A percentile compares a stretch with the other conserved stretches of the same genome.
phyloP scores from a whole-genome alignment of 2,797 vertebrate genomes.

The Leptoclinus maculatus region DNA sequence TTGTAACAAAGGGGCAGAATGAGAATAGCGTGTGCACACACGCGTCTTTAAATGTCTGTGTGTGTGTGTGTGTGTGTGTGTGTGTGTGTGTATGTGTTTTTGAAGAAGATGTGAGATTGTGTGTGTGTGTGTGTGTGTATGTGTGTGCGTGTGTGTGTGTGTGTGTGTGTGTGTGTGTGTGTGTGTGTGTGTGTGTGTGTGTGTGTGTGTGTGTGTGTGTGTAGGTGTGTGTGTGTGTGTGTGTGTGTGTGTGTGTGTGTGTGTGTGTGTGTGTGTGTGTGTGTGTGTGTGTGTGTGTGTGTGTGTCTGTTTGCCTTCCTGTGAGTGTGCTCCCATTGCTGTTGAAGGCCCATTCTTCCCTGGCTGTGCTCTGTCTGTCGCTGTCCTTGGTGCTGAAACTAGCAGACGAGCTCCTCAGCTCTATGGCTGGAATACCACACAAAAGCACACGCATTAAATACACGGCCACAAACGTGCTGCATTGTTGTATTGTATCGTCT shows the following conservation, averaged over 20 bases:
- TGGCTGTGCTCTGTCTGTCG: conserved; percentile 24
- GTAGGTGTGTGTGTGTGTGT: conserved; percentile 8
- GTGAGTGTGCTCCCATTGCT: conserved; percentile 20
- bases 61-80: conserved; percentile 5
- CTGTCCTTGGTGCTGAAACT: conserved; percentile 78
- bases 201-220: no score
- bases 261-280: no score
- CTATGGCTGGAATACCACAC: conserved; percentile 38
- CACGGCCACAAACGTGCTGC: neutral
- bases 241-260: neutral
- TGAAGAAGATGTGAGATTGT: conserved; percentile 4
- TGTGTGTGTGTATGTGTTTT: neutral
- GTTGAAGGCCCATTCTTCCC: conserved; percentile 37
- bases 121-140: conserved; percentile 15
- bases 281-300: conserved; percentile 9
- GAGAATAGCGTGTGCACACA: conserved; percentile 24
- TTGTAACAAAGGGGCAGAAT: conserved; percentile 25
- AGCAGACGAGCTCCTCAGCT: conserved; percentile 33
- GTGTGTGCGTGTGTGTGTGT: neutral
- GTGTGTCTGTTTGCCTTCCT: neutral
- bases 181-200: conserved; percentile 12
- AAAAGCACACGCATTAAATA: conserved; percentile 1
- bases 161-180: no score
- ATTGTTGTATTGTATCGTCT: conserved; percentile 11
- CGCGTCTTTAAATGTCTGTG: conserved; percentile 8